A percentile compares a stretch with the other conserved stretches of the same genome.
These are phyloP conservation scores for Tragelaphus buxtoni DNA, from an alignment of 2,113 vertebrate genomes.

Conservation along the genomic window DNA sequence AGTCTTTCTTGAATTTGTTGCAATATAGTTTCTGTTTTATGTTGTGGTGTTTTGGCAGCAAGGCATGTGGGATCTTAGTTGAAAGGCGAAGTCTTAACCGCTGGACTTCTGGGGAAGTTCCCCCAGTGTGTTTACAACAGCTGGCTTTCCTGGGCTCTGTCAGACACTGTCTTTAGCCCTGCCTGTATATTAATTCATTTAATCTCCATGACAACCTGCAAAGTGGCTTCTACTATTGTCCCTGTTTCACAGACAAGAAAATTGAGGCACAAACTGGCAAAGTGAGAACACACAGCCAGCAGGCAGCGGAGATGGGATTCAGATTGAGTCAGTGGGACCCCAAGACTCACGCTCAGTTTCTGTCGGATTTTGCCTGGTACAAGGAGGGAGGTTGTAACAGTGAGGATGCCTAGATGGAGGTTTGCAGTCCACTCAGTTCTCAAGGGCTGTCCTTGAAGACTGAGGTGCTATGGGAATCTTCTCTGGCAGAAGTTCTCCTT, in stretches of 20 bases:
- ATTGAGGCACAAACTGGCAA: not conserved
- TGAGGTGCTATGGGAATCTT: not conserved
- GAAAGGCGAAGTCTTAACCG: not conserved
- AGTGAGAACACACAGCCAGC: too few relatives aligned
- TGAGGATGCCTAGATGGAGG: not conserved
- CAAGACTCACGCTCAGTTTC: not conserved
- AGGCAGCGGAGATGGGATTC: not conserved
- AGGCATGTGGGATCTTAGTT: not conserved
- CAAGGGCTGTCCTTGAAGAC: not conserved
- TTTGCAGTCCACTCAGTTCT: not conserved
- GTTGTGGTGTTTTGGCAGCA: not conserved
- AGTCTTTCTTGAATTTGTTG: not conserved
- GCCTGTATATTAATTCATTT: accelerated
- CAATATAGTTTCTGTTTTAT: not conserved
- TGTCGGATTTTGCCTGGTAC: not conserved
- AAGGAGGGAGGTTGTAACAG: not conserved
- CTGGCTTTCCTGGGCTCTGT: too few relatives aligned
- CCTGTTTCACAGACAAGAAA: not conserved
- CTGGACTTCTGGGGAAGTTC: not conserved
- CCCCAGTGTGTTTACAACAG: not conserved
- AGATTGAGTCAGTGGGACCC: too few relatives aligned
- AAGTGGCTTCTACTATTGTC: not conserved
- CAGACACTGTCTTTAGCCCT: not conserved
- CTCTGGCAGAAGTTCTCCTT: not conserved
- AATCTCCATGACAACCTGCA: not conserved